Base-by-base conservation (phyloP, 2,797 vertebrate genomes). In the Sebastes itinus region DNA sequence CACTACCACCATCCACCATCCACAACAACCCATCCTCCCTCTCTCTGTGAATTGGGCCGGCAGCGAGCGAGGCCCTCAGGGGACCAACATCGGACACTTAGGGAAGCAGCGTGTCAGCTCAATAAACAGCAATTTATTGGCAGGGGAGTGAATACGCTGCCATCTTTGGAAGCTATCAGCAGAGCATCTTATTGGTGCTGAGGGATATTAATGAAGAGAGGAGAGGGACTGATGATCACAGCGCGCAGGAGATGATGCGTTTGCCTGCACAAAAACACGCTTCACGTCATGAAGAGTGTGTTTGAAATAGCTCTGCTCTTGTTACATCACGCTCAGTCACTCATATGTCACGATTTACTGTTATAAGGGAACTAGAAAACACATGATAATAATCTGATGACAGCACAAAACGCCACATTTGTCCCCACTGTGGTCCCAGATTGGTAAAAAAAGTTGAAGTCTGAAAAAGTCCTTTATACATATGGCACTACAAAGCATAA, bases 91-190 rank as follows among this genome's bases (percentile, higher is more conserved):
- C 4, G 0, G 78, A 82, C 90, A 84, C 87, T 91, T 90, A 88
- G 75, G 65, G 70, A 72, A 79, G 87, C 79, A 75, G 80, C 22
- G 49, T 81, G 78, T 89, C 18, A 27, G 75, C 89, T 87, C 78
- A 86, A 92, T 86, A 87, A 93, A 92, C 87, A 92, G 89, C 85
- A 78, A 89, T 89, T 93, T 90, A 94, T 95, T 92, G 87, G 89
- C 90, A 90, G 22, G 85, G 80, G 90, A 90, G 81, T 75, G 33
- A 85, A 89, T 82, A 72, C 72, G 55, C 79, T 74, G 92, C 83
- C 92, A 71, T 86, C 63, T 8, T 71, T 73, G 80, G 88, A 82
- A 32, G 75, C 81, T 80, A 27, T 76, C 86, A 83, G 74, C 77
- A 16, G 75, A 66, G 81, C 65, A 54, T 65, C 75, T 84, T 86